Base-by-base conservation (phyloP, 2,113 vertebrate genomes). In the Trogon melanurus region DNA sequence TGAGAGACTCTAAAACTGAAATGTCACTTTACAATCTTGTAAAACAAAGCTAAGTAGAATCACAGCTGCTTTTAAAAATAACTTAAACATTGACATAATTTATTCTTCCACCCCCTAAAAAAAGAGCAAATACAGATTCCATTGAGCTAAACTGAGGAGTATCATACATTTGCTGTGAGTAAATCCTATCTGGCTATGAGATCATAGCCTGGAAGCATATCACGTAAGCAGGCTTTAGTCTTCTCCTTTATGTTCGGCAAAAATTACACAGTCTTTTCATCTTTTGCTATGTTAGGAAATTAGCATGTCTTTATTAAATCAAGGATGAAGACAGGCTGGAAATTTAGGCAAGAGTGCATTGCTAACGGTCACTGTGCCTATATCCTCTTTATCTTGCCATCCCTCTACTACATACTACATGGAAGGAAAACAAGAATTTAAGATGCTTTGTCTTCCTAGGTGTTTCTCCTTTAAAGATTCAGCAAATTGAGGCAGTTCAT, bases 221-320 rank as follows among this genome's bases (percentile, higher is more conserved):
- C 44, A 13, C 3, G 1, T 67, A 44, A 65, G 57, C 0, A 2
- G 6, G 3, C 26, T 10, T 91, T 53, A 60, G 13, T 57, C 3
- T 56, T 78, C 27, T 32, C 34, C 51, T 73, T 57, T 47, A 30
- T 1, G 0, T 45, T 85, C 23, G 70, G 44, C 18, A 61, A 71
- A 65, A 78, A 26, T 25, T 65, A 16, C 2, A 16, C 4, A 56
- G 11, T 26, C 10, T 45, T 85, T 93, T 85, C 5, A 23, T 25
- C 19, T 74, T 88, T 62, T 82, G 16, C 18, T 70, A 2, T 34
- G 3, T 58, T 66, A 57, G 5, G 70, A 70, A 44, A 66, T 17
- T 65, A 57, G 15, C 9, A 38, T 56, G 27, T 6, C 9, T 78
- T 79, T 45, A 74, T 48, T 69, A 72, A 47, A 78, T 74, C 23